Conservation (phyloP, 2,797 vertebrate genomes). For the Sebastes elongatus region DNA sequence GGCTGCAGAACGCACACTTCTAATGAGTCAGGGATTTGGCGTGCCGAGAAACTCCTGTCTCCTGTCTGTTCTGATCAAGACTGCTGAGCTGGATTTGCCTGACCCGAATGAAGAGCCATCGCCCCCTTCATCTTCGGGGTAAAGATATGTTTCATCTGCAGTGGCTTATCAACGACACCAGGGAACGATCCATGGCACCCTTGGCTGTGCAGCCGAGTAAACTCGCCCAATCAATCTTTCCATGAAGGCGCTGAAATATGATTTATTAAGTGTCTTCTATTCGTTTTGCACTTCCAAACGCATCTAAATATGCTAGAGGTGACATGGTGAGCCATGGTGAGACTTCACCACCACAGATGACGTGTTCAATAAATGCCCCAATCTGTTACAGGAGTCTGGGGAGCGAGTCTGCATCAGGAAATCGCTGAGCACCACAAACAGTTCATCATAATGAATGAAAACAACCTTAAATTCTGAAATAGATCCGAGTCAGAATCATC, state of each 20-base stretch:
- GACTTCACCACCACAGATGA: background rate
- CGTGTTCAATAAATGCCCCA: constrained; percentile 31
- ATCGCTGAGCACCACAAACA: background rate
- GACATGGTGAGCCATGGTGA: constrained; percentile 1
- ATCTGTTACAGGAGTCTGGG: constrained; percentile 20
- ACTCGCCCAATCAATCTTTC: constrained; percentile 6
- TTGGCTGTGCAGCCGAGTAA: constrained; percentile 14
- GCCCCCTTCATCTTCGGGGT: constrained; percentile 23
- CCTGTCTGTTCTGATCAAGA: constrained; percentile 54
- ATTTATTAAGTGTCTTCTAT: constrained; percentile 45
- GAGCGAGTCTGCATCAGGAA: constrained; percentile 11
- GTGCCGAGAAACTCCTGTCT: constrained; percentile 33
- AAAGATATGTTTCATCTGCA: constrained; percentile 33
- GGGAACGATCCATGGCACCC: constrained; percentile 31
- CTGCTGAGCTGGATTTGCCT: constrained; percentile 24
- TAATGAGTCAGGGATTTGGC: constrained; percentile 38
- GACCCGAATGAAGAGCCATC: constrained; percentile 49
- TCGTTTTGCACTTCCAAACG: constrained; percentile 23
- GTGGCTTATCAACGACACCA: constrained; percentile 37
- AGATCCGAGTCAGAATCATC: background rate
- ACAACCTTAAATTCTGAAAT: background rate
- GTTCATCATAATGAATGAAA: background rate
- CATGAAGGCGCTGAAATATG: background rate
- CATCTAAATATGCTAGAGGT: constrained; percentile 16
- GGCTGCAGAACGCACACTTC: constrained; percentile 14